These are phyloP conservation scores for Clitarchus hookeri DNA, from an alignment of 2,888 invertebrate species.

Conservation along the genomic window DNA sequence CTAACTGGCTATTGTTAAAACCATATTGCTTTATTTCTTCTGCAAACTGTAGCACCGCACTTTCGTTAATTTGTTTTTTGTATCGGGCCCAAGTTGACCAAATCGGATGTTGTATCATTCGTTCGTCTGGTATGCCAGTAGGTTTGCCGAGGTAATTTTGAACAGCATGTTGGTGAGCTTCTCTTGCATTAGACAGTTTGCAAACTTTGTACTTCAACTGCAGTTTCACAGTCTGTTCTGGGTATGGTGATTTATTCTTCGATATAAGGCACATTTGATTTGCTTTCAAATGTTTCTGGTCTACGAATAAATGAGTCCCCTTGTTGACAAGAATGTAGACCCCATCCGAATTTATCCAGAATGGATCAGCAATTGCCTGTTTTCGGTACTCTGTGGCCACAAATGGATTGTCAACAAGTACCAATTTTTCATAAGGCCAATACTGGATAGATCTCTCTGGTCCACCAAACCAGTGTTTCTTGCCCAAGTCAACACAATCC, in stretches of 20 bases:
- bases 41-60: slow-evolving; percentile 66
- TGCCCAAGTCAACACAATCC: not conserved
- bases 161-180: slow-evolving; percentile 35
- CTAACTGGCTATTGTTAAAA: slow-evolving; percentile 75
- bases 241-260: slow-evolving; percentile 52
- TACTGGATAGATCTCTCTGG: slow-evolving; percentile 64
- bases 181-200: slow-evolving; percentile 23
- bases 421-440: slow-evolving; percentile 67
- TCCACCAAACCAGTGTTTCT: slow-evolving; percentile 55
- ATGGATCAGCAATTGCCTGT: slow-evolving; percentile 65
- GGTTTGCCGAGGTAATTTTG: slow-evolving; percentile 66
- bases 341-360: slow-evolving; percentile 75
- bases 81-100: slow-evolving; percentile 90
- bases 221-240: slow-evolving; percentile 20
- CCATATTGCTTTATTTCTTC: slow-evolving; percentile 67
- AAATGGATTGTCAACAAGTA: slow-evolving; percentile 61
- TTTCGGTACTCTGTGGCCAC: slow-evolving; percentile 62
- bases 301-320: slow-evolving; percentile 70
- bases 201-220: slow-evolving; percentile 28
- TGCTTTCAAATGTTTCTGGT: slow-evolving; percentile 59
- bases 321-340: slow-evolving; percentile 67
- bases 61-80: slow-evolving; percentile 68
- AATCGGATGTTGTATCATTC: slow-evolving; percentile 78
- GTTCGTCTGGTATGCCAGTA: slow-evolving; percentile 63
- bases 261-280: slow-evolving; percentile 52